Evolutionary conservation across 2,113 vertebrate species (phyloP).

Genomic region (Hydrolagus affinis): DNA sequence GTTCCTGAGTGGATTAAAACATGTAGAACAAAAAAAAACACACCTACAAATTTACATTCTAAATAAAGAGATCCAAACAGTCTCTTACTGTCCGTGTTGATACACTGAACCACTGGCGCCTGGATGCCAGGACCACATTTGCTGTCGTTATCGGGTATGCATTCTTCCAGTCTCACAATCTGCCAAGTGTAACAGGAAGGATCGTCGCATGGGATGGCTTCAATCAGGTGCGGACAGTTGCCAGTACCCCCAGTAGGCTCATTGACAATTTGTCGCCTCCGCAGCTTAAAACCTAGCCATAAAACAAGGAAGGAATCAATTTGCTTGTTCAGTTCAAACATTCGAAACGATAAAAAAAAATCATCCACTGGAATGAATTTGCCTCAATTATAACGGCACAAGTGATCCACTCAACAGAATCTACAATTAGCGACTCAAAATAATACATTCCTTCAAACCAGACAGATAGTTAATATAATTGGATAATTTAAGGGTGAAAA

Average conservation of each 20-base stretch:
- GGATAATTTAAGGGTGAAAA: background rate
- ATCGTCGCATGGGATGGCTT: conserved; percentile 88
- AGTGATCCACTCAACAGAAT: background rate
- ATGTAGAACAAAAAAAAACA: background rate
- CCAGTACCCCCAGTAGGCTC: conserved; percentile 68
- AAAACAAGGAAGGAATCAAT: conserved; percentile 21
- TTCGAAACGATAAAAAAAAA: background rate
- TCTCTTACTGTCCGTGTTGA: conserved; percentile 77
- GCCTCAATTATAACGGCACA: background rate
- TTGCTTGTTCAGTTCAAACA: background rate
- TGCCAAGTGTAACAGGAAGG: conserved; percentile 81
- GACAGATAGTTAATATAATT: background rate
- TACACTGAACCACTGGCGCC: conserved; percentile 62
- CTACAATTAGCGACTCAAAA: background rate
- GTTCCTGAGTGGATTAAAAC: background rate
- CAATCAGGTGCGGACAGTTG: conserved; percentile 83
- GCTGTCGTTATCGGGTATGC: conserved; percentile 68
- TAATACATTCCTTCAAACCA: background rate
- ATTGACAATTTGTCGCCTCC: conserved; percentile 71
- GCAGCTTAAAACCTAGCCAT: conserved; percentile 78
- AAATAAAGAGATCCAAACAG: background rate
- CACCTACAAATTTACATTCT: background rate
- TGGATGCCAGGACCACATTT: conserved; percentile 75
- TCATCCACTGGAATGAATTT: no score
- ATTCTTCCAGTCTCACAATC: conserved; percentile 63